phyloP scores from a whole-genome alignment of 1,140 invertebrate species.

The Anastatus disparis region DNA sequence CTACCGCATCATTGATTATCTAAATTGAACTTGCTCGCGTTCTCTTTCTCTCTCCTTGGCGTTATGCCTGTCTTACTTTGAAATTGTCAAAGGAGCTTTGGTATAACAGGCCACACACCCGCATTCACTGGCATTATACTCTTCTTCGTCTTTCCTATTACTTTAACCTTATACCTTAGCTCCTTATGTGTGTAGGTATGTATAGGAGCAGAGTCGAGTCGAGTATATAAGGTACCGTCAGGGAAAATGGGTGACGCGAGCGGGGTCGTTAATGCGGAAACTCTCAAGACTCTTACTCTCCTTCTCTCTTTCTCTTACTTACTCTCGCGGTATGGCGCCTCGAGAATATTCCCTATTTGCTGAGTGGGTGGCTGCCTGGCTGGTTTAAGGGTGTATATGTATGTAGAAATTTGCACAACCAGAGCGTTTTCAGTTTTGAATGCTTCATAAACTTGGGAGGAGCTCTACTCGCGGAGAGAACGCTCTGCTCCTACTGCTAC shows the following conservation, averaged over 20 bases:
- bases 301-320: not conserved
- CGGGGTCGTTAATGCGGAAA: conserved; percentile 39
- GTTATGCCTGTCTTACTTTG: conserved; percentile 50
- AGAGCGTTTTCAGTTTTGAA: conserved; percentile 38
- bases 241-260: conserved; percentile 41
- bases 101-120: too few relatives aligned
- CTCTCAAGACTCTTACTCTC: conserved; percentile 25
- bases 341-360: conserved; percentile 38
- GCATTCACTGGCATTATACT: too few relatives aligned
- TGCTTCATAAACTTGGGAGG: conserved; percentile 34
- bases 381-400: not conserved
- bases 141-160: not conserved
- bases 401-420: conserved; percentile 23
- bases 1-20: conserved; percentile 52
- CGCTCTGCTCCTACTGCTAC: too few relatives aligned
- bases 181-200: not conserved
- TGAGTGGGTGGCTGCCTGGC: too few relatives aligned
- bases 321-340: conserved; percentile 23
- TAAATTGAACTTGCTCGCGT: conserved; percentile 49
- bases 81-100: conserved; percentile 51
- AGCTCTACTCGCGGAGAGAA: too few relatives aligned
- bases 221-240: not conserved
- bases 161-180: not conserved
- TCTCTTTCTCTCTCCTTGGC: conserved; percentile 46
- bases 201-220: not conserved